Conservation (phyloP, 2,113 vertebrate genomes). For the Entelurus aequoreus region DNA sequence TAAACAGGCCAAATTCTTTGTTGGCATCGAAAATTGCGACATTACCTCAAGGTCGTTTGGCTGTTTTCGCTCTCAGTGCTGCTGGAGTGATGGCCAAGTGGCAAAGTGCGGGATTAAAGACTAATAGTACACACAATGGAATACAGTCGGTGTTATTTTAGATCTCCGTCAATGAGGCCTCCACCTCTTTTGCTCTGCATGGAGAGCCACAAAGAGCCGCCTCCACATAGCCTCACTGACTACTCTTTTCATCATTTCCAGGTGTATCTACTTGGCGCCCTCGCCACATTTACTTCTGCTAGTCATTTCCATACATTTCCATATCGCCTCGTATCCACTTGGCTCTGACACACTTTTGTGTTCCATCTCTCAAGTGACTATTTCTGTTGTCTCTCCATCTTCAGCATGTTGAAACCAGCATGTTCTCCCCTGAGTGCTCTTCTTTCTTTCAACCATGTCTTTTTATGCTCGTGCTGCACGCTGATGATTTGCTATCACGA, state of each 20-base stretch:
- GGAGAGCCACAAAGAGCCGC: constrained; percentile 23
- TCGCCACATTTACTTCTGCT: constrained; percentile 16
- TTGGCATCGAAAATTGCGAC: too few species aligned
- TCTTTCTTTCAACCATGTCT: constrained; percentile 28
- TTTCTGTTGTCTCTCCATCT: constrained; percentile 51
- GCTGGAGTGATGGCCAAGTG: too few species aligned
- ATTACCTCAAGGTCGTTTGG: too few species aligned
- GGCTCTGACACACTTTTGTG: constrained; percentile 30
- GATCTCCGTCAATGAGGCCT: too few species aligned
- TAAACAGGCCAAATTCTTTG: too few species aligned
- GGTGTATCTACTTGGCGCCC: constrained; percentile 27
- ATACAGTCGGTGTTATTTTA: too few species aligned
- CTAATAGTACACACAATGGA: too few species aligned
- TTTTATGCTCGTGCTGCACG: constrained; percentile 27
- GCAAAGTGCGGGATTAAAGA: too few species aligned
- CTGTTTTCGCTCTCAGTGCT: too few species aligned
- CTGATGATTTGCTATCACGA: constrained; percentile 39
- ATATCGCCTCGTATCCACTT: constrained; percentile 43
- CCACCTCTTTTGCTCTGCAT: background rate
- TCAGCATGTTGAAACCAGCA: constrained; percentile 38
- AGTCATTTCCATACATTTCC: constrained; percentile 43
- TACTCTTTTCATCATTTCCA: constrained; percentile 22
- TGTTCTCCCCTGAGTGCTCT: constrained; percentile 42
- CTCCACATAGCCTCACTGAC: constrained; percentile 47
- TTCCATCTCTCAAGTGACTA: constrained; percentile 47